These are phyloP conservation scores for Agrochola lychnidis DNA, from an alignment of 2,888 invertebrate genomes.

Conservation along the genomic window DNA sequence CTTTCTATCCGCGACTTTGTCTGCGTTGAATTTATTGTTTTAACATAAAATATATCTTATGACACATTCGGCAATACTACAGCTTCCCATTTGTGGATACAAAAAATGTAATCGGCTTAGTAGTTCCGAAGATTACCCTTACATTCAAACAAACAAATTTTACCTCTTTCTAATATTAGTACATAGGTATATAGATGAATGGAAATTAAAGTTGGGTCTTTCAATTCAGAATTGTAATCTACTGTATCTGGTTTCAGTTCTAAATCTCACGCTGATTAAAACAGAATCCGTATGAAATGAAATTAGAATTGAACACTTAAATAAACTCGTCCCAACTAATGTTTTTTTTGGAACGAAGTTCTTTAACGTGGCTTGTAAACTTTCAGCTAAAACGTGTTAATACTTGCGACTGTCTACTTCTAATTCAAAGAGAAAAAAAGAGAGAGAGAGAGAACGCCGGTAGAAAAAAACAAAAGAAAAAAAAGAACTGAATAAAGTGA, in stretches of 20 bases:
- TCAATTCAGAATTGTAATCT: conserved; percentile 8
- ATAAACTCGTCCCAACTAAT: neutral
- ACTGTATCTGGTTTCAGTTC: neutral
- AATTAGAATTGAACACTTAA: neutral
- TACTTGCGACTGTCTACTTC: no score
- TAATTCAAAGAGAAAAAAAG: no score
- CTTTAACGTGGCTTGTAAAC: no score
- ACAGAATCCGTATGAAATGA: neutral
- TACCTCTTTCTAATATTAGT: neutral
- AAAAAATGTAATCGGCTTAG: no score
- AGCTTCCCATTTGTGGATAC: neutral
- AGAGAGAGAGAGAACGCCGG: no score
- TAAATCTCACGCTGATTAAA: neutral
- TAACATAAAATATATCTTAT: neutral
- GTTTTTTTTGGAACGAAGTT: neutral
- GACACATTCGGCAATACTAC: neutral
- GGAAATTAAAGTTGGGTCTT: neutral
- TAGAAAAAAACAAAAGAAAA: no score
- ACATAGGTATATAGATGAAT: neutral
- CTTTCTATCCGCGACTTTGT: neutral
- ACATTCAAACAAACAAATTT: neutral
- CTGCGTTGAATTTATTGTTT: neutral
- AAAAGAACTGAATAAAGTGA: no score
- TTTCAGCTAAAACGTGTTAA: no score
- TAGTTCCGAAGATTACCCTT: neutral